Percentiles rank a stretch among this genome's conserved stretches.
phyloP scores from a whole-genome alignment of 2,113 vertebrate genomes.

The Egretta garzetta region DNA sequence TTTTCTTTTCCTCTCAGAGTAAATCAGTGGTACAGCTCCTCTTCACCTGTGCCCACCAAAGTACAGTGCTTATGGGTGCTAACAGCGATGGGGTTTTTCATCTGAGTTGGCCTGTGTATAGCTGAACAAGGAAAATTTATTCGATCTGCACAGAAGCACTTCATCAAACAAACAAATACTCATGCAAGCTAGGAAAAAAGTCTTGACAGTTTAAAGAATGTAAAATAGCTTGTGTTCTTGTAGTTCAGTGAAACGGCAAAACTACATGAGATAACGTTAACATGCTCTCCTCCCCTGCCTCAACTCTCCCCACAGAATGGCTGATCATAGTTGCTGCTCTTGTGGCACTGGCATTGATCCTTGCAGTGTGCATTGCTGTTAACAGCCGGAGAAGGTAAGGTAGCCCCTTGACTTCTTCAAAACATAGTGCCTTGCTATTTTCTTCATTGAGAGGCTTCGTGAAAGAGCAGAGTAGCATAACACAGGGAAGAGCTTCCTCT shows the following conservation, averaged over 20 bases:
- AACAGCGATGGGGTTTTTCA: background rate
- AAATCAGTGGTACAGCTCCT: background rate
- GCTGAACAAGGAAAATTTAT: background rate
- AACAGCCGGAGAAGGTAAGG: conserved; percentile 68
- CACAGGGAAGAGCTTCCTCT: background rate
- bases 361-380: conserved; percentile 67
- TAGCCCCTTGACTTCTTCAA: background rate
- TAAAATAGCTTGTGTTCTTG: background rate
- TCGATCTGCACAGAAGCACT: background rate
- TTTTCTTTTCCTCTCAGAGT: background rate
- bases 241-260: background rate
- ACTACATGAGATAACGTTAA: rapidly evolving
- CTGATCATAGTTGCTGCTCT: conserved; percentile 60
- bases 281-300: background rate
- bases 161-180: background rate
- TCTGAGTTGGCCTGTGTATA: background rate
- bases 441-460: background rate
- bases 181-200: background rate
- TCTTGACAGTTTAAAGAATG: background rate
- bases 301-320: conserved; percentile 41
- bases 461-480: background rate
- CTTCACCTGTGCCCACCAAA: background rate
- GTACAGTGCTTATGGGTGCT: background rate
- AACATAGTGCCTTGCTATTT: background rate
- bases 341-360: conserved; percentile 48